Conservation (phyloP, 1,140 invertebrate genomes). For the Coelopa frigida region DNA sequence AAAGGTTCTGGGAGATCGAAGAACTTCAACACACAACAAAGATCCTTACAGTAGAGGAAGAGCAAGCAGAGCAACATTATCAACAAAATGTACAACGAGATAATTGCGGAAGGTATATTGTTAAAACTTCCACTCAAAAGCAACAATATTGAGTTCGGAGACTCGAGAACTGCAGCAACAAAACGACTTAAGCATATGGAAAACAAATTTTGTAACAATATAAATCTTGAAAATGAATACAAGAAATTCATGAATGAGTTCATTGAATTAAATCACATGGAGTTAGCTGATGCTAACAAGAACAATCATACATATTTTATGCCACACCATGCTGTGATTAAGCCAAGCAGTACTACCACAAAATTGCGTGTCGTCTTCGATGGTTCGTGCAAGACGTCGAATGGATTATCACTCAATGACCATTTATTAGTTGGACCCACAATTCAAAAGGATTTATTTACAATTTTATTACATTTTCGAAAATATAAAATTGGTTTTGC, state of each 20-base stretch:
- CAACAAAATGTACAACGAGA: not conserved
- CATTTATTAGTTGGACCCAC: slow-evolving; percentile 26
- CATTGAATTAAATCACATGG: not conserved
- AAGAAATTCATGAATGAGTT: slow-evolving; percentile 8
- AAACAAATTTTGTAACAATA: slow-evolving; percentile 3
- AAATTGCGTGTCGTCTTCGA: slow-evolving; percentile 35
- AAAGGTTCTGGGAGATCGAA: not conserved
- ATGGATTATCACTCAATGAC: slow-evolving; percentile 37
- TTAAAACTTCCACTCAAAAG: slow-evolving; percentile 1
- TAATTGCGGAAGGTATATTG: slow-evolving; percentile 1
- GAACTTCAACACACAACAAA: not conserved
- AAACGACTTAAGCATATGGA: slow-evolving; percentile 4
- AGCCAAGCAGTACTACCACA: not conserved
- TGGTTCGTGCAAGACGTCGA: slow-evolving; percentile 30
- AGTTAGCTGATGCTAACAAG: not conserved
- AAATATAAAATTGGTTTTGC: slow-evolving; percentile 26
- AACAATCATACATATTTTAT: not conserved
- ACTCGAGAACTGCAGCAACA: slow-evolving; percentile 1
- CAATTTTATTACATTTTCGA: slow-evolving; percentile 31
- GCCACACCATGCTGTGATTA: slow-evolving; percentile 8
- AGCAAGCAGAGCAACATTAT: slow-evolving; percentile 5
- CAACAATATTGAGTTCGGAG: not conserved
- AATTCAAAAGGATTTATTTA: slow-evolving; percentile 33
- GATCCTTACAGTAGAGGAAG: slow-evolving; percentile 2
- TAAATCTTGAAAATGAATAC: not conserved